Percentiles rank a stretch among this genome's conserved stretches.
These are phyloP conservation scores for Octomys mimax DNA, from an alignment of 2,797 vertebrate species.

Conservation along the genomic window DNA sequence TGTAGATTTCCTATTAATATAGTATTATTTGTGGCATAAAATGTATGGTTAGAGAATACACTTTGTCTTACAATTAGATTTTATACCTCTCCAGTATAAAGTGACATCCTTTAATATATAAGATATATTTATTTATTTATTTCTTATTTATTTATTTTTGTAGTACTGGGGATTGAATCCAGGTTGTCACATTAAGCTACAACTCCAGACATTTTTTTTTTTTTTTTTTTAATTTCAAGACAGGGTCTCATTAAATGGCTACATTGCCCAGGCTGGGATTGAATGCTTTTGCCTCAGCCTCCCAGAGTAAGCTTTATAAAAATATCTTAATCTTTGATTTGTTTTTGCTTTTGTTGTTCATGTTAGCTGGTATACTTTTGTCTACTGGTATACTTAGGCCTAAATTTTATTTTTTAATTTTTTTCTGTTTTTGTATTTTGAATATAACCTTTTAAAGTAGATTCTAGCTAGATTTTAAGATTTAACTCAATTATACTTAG, in stretches of 20 bases:
- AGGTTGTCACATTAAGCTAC: not conserved
- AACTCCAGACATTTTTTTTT: too few relatives aligned
- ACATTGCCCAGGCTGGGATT: not conserved
- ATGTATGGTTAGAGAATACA: not conserved
- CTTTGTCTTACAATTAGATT: not conserved
- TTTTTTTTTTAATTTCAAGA: too few relatives aligned
- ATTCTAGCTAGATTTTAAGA: not conserved
- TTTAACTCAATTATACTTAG: not conserved
- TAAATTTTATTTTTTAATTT: too few relatives aligned
- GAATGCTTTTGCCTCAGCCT: not conserved
- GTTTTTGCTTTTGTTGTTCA: too few relatives aligned
- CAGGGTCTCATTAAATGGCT: not conserved
- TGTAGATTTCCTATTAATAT: not conserved
- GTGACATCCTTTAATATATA: not conserved
- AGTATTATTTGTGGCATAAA: not conserved
- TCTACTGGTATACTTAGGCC: too few relatives aligned
- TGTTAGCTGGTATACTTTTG: too few relatives aligned
- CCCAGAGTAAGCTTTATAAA: not conserved
- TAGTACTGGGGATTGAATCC: not conserved
- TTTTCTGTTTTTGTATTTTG: slow-evolving; percentile 23
- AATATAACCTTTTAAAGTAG: not conserved
- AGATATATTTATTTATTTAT: not conserved
- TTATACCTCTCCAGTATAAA: not conserved
- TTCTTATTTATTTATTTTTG: not conserved
- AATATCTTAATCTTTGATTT: too few relatives aligned